Conservation (phyloP, 1,140 invertebrate genomes). For the Pemphigus obesinymphae region DNA sequence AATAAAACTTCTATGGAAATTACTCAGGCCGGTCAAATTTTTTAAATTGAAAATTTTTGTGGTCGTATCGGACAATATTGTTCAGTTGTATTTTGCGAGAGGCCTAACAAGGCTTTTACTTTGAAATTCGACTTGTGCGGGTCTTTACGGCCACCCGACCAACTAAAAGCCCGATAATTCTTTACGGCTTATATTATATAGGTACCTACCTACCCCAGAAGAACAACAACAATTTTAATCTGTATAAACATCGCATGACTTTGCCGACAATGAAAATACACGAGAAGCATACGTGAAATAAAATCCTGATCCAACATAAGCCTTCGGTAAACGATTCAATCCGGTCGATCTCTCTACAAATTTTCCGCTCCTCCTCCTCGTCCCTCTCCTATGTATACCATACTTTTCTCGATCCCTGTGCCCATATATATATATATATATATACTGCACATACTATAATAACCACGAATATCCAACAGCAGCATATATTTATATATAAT, state of each 20-base stretch:
- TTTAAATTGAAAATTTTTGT: too few species aligned
- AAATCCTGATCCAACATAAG: background rate
- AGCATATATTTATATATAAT: background rate
- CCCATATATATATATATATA: too few species aligned
- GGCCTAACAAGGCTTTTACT: too few species aligned
- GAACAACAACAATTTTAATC: background rate
- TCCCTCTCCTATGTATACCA: background rate
- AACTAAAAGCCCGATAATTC: background rate
- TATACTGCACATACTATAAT: background rate
- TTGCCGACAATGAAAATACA: too few species aligned
- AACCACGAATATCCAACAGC: background rate
- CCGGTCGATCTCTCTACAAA: background rate
- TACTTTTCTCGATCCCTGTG: too few species aligned
- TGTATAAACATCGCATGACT: background rate
- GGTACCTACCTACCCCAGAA: background rate
- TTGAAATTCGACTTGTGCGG: too few species aligned
- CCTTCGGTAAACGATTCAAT: background rate
- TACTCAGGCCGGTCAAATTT: too few species aligned
- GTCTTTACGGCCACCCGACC: too few species aligned
- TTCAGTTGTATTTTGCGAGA: too few species aligned
- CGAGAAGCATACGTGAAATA: background rate
- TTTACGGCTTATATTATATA: too few species aligned
- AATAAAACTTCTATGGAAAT: too few species aligned
- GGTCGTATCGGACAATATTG: too few species aligned
- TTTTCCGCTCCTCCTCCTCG: background rate